A percentile compares a stretch with the other conserved stretches of the same genome.
phyloP scores from a whole-genome alignment of 1,140 invertebrate genomes.

The Drosophila nasuta region DNA sequence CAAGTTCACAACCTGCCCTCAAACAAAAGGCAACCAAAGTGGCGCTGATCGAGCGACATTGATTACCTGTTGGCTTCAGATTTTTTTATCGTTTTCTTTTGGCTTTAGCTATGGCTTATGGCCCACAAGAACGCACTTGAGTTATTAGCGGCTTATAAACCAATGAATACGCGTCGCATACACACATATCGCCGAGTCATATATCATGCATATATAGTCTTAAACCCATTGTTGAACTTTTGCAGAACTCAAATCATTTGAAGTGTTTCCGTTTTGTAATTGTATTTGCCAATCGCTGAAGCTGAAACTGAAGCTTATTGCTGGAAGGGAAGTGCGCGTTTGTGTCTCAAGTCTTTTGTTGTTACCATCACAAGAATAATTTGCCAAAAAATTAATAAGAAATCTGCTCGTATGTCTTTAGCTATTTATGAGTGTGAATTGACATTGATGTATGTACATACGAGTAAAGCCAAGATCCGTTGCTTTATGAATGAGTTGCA shows the following conservation, averaged over 20 bases:
- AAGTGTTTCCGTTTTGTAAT: conserved; percentile 75
- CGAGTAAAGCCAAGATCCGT: not conserved
- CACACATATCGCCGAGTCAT: conserved; percentile 25
- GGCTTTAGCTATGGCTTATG: conserved; percentile 29
- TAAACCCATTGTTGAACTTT: conserved; percentile 41
- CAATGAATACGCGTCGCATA: conserved; percentile 22
- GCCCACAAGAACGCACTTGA: conserved; percentile 61
- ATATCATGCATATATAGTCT: conserved; percentile 28
- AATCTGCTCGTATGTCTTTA: conserved; percentile 13
- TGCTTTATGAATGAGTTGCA: conserved; percentile 51
- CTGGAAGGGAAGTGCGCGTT: conserved; percentile 44
- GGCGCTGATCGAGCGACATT: conserved; percentile 52
- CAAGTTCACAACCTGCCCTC: conserved; percentile 62
- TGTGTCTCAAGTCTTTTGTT: conserved; percentile 59
- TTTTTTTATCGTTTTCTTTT: not conserved
- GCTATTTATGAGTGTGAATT: conserved; percentile 28
- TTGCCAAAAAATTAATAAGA: conserved; percentile 42
- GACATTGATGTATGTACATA: conserved; percentile 39
- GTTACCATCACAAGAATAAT: conserved; percentile 47
- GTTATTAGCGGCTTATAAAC: conserved; percentile 69
- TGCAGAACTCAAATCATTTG: conserved; percentile 38
- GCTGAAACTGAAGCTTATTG: conserved; percentile 48
- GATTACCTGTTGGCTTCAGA: conserved; percentile 47
- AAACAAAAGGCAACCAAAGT: conserved; percentile 43
- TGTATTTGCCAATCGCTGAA: conserved; percentile 60